phyloP scores from a whole-genome alignment of 2,113 vertebrate species.

The Columbina picui region DNA sequence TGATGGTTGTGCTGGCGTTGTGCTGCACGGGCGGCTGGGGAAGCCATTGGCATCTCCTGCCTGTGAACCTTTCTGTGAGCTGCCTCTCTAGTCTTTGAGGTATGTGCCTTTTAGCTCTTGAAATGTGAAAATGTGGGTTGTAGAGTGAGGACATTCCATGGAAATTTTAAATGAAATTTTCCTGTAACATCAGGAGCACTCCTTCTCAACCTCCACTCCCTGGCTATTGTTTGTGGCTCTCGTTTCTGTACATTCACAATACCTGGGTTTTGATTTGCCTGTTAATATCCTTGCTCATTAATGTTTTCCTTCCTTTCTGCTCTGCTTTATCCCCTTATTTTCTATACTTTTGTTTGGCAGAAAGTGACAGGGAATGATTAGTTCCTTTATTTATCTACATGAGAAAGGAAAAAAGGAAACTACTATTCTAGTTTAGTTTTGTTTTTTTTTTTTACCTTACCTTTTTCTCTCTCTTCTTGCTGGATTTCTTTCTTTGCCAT shows the following conservation, averaged over 20 bases:
- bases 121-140: not conserved
- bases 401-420: not conserved
- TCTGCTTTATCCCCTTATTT: not conserved
- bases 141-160: not conserved
- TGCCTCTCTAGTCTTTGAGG: not conserved
- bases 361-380: not conserved
- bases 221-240: not conserved
- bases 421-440: not conserved
- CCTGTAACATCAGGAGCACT: not conserved
- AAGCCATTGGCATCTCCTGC: not conserved
- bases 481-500: not conserved
- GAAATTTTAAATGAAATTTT: not conserved
- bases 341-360: not conserved
- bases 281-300: not conserved
- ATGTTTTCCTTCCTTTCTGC: not conserved
- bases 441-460: not conserved
- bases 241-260: not conserved
- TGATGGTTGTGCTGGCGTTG: not conserved
- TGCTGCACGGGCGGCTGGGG: not conserved
- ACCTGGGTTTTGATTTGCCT: not conserved
- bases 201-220: not conserved
- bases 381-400: not conserved
- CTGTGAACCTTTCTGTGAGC: not conserved
- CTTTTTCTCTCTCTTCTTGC: not conserved
- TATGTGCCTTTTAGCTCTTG: not conserved